Base-by-base conservation (phyloP, 2,797 vertebrate species). In the Lutjanus argentimaculatus region DNA sequence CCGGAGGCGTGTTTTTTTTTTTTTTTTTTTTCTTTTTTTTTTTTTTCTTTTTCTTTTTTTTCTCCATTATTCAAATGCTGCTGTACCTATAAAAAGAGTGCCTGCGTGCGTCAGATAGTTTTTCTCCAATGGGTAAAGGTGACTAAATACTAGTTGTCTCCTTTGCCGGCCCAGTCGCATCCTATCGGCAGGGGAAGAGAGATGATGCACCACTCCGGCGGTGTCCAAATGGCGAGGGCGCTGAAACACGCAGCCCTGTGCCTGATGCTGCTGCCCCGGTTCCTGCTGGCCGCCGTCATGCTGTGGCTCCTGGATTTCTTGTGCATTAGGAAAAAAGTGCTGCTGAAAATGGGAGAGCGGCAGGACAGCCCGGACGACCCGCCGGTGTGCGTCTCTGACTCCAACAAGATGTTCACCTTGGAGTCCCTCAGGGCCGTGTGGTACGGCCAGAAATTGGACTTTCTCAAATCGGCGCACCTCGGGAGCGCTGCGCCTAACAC, bases 371-470 rank as follows among this genome's bases (percentile, higher is more conserved):
- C 93, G 19, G 98, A 99, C 88, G 98, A 99, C 95, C 98, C 99
- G 2, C 97, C 97, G 40, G 93, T 99, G 89, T 97, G 97, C 93
- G 97, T 99, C 85, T 99, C 98, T 3, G 98, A 99, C 91, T 96
- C 97, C 63, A 99, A 99, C 89, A 97, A 96, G 89, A 97, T 99
- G 96, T 99, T 98, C 95, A 98, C 98, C 52, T 79, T 97, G 94
- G 98, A 98, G 94, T 99, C 98, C 53, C 96, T 99, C 83, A 95
- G 96, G 85, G 98, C 98, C 7, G 97, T 99, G 86, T 99, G 99
- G 99, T 97, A 98, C 85, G 98, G 98, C 2, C 99, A 99, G 93
- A 98, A 98, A 91, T 85, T 99, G 93, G 98, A 99, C 96, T 96
- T 97, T 89, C 98, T 98, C 91, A 99, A 99, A 93, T 95, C 97